Conservation (phyloP, 2,888 invertebrate genomes). For the Cantharis lateralis region DNA sequence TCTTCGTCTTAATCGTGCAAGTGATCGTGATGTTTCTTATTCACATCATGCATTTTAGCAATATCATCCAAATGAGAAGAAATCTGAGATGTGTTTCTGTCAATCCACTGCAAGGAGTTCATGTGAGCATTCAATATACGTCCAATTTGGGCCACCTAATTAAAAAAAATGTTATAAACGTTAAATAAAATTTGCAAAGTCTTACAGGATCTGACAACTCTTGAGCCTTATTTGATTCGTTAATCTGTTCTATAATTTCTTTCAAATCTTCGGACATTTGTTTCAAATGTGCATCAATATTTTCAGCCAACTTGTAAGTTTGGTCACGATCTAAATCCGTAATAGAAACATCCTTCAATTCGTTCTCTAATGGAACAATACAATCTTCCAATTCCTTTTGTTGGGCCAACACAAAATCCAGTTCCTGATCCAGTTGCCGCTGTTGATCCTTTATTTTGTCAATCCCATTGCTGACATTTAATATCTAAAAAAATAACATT, state of each 20-base stretch:
- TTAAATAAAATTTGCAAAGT: background rate
- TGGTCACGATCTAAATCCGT: constrained; percentile 89
- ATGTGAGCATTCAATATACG: constrained; percentile 95
- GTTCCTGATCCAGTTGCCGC: constrained; percentile 85
- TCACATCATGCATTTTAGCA: constrained; percentile 72
- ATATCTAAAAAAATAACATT: constrained; percentile 63
- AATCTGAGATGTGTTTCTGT: constrained; percentile 79
- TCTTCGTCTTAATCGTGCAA: constrained; percentile 6
- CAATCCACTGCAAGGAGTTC: constrained; percentile 95
- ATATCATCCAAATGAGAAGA: constrained; percentile 81
- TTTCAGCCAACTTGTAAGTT: constrained; percentile 85
- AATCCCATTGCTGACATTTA: constrained; percentile 84
- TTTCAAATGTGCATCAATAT: constrained; percentile 87
- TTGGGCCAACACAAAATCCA: constrained; percentile 91
- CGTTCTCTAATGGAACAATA: constrained; percentile 83
- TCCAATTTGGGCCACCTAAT: constrained; percentile 86
- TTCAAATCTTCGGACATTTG: constrained; percentile 95
- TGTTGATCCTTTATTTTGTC: constrained; percentile 88
- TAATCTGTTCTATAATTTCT: constrained; percentile 92
- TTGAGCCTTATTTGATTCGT: constrained; percentile 82
- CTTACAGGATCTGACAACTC: constrained; percentile 86
- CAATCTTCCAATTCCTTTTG: constrained; percentile 91
- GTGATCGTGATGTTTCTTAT: constrained; percentile 34
- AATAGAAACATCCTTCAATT: constrained; percentile 68
- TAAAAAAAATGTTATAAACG: constrained; percentile 39